Percentiles rank a stretch among this genome's conserved stretches.
Evolutionary conservation across 2,113 vertebrate genomes (phyloP).

Genomic region (Tragelaphus strepsiceros): DNA sequence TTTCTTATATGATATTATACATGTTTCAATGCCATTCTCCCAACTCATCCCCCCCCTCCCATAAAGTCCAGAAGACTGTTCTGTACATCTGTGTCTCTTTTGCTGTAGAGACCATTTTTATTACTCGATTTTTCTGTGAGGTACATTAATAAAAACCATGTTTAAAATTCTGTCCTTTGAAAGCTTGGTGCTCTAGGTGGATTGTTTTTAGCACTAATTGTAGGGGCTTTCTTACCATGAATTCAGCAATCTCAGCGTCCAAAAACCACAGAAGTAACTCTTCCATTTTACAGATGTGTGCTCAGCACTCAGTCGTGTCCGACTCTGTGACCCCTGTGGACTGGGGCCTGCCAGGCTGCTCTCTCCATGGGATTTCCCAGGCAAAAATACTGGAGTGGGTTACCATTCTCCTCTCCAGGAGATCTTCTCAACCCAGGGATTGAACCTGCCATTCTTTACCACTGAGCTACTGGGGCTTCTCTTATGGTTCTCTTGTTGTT

Average conservation of each 20-base stretch:
- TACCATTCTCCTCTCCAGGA: not conserved
- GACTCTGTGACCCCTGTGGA: not conserved
- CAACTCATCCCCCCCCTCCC: too few relatives aligned
- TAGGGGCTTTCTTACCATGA: not conserved
- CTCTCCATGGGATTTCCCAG: not conserved
- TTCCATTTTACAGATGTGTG: not conserved
- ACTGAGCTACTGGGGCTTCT: not conserved
- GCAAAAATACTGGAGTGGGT: not conserved
- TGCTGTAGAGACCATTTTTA: conserved; percentile 27
- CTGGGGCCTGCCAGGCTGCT: not conserved
- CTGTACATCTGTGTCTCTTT: too few relatives aligned
- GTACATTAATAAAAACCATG: conserved; percentile 23
- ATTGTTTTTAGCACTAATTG: not conserved
- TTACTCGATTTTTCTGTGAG: not conserved
- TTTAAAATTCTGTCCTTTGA: conserved; percentile 30
- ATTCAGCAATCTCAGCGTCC: not conserved
- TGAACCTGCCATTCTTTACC: not conserved
- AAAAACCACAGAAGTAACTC: not conserved
- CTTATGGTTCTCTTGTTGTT: not conserved
- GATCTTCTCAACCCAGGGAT: not conserved
- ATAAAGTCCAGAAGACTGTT: too few relatives aligned
- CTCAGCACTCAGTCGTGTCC: not conserved
- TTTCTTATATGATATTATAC: too few relatives aligned
- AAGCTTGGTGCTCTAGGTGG: not conserved
- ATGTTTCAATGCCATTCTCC: too few relatives aligned